Conservation (phyloP, 2,113 vertebrate species). For the Hypanus sabinus region DNA sequence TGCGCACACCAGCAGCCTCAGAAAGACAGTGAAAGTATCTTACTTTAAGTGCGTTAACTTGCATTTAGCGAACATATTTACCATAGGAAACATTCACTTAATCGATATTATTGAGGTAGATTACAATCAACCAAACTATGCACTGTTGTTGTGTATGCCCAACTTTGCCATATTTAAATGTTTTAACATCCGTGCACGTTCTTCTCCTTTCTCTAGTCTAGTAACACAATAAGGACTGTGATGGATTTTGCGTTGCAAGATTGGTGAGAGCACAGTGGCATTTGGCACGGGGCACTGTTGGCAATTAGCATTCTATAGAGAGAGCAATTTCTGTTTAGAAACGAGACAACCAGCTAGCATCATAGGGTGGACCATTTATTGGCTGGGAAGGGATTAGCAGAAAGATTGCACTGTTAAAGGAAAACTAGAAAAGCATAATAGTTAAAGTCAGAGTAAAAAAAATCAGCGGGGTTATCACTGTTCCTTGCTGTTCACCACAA, state of each 20-base stretch:
- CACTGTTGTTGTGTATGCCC: too few species aligned
- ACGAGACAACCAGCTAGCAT: not conserved
- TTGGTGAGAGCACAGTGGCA: not conserved
- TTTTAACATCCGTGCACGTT: not conserved
- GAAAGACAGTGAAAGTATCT: not conserved
- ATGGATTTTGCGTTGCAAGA: not conserved
- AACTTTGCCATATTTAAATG: not conserved
- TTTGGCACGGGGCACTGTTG: not conserved
- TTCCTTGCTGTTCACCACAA: not conserved
- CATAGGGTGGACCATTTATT: not conserved
- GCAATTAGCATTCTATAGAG: not conserved
- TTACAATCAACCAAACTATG: too few species aligned
- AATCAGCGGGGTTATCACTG: not conserved
- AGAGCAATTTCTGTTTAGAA: not conserved
- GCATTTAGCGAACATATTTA: not conserved
- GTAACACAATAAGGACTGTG: not conserved
- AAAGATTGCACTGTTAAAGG: not conserved
- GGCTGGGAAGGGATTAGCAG: not conserved
- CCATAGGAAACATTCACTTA: not conserved
- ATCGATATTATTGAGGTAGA: too few species aligned
- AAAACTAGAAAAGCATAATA: not conserved
- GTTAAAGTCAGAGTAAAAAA: not conserved
- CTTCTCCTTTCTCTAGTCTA: not conserved
- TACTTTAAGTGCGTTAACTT: not conserved
- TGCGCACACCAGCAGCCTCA: not conserved